Base-by-base conservation (phyloP, 2,797 vertebrate genomes). In the Eremophila alpestris region DNA sequence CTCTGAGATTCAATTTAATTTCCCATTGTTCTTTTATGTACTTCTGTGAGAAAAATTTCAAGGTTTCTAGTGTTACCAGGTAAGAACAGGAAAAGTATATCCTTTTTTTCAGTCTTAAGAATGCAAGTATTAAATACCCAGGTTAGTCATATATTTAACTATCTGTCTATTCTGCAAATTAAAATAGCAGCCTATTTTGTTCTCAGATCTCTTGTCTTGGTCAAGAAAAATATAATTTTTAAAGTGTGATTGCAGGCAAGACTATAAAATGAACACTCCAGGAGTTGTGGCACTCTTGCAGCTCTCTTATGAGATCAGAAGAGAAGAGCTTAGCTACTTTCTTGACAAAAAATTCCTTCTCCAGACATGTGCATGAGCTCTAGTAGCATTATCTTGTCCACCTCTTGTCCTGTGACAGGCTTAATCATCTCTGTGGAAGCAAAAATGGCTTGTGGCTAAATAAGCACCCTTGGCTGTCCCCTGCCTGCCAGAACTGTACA, bases 341-440 rank as follows among this genome's bases (percentile, higher is more conserved):
- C 32, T 51, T 62, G 23, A 36, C 19, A 71, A 64, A 54, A 69
- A 32, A 10, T 4, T 34, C 59, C 15, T 52, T 81, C 27, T 52
- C 27, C 75, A 29, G 68, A 40, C 16, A 40, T 13, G 12, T 48
- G 8, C 3, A 7, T 43, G 43, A 73, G 23, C 38, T 32, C 52
- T 60, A 32, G 56, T 9, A 52, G 18, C 10, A 7, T 32, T 59
- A 26, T 16, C 30, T 59, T 34, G n/a, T 46, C n/a, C 15, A 59
- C 7, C 5, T 59, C 73, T 58, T 27, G 16, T 65, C 40, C n/a
- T 74, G 5, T 55, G 24, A 11, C 16, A 30, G 26, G 13, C 16
- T 54, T 64, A 34, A 49, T 43, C 1, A 1, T 10, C 29, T 34
- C 24, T 46, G 27, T 0, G 3, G 34, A 11, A 22, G 9, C 56